phyloP scores from a whole-genome alignment of 2,797 vertebrate genomes.

The Galagoides demidoff region DNA sequence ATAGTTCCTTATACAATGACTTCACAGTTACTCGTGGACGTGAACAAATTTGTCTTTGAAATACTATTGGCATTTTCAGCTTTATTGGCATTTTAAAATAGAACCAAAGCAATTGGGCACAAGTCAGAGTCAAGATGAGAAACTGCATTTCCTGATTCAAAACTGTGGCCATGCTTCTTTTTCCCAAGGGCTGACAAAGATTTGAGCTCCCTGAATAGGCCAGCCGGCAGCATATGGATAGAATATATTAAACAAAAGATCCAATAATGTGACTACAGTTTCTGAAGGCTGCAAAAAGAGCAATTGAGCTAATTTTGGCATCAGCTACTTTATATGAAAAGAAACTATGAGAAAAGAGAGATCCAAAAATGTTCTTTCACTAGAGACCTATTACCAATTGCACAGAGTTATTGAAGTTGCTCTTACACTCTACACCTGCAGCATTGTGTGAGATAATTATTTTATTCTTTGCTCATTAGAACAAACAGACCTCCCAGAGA shows the following conservation, averaged over 20 bases:
- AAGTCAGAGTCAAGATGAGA: neutral
- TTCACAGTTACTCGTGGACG: neutral
- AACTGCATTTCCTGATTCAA: conserved; percentile 28
- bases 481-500: conserved; percentile 90
- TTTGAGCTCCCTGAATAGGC: conserved; percentile 40
- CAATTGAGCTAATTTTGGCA: conserved; percentile 84
- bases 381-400: conserved; percentile 83
- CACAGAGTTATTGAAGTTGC: conserved; percentile 80
- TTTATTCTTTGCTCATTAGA: conserved; percentile 86
- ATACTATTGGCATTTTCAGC: conserved; percentile 6
- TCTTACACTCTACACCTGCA: conserved; percentile 87
- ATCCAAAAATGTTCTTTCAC: conserved; percentile 85
- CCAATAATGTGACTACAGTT: conserved; percentile 74
- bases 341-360: conserved; percentile 80
- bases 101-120: neutral
- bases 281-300: conserved; percentile 81
- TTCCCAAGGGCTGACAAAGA: conserved; percentile 10
- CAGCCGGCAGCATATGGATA: conserved; percentile 73
- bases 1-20: neutral
- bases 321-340: conserved; percentile 78
- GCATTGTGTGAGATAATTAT: conserved; percentile 86
- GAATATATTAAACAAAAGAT: conserved; percentile 74
- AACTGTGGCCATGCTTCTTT: conserved; percentile 28
- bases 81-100: conserved; percentile 8
- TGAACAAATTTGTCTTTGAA: conserved; percentile 17